Evolutionary conservation across 64 coral and sea anemone genomes (phyloP), one percentile per base, ranked within the genome.

Genomic region (Pachyseris speciosa): DNA sequence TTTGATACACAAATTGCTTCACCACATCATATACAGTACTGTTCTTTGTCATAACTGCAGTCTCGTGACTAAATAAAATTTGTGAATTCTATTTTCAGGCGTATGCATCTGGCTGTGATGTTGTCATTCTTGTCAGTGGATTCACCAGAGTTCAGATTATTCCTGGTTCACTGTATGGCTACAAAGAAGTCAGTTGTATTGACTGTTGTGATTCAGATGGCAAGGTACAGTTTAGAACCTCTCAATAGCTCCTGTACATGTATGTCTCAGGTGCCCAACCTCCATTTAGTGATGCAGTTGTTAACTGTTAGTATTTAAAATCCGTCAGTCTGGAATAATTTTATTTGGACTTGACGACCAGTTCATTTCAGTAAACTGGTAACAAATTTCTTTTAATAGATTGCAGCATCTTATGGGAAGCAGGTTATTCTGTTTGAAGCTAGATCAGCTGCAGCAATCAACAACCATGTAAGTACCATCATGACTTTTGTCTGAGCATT

Each of bases 21-120:
- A n/a, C n/a, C n/a, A n/a, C n/a, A n/a, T n/a, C n/a, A n/a, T n/a
- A n/a, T n/a, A n/a, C n/a, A n/a, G n/a, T n/a, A n/a, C n/a, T n/a
- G n/a, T n/a, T n/a, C n/a, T n/a, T n/a, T n/a, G n/a, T n/a, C n/a
- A n/a, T n/a, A n/a, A n/a, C n/a, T n/a, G n/a, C n/a, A n/a, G n/a
- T n/a, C n/a, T n/a, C n/a, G n/a, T n/a, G n/a, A n/a, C n/a, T n/a
- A n/a, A n/a, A n/a, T n/a, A n/a, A n/a, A n/a, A n/a, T 49, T 55
- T 47, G 9, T 37, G 63, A 2, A 31, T 55, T 77, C 9, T 87
- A 5, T 83, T 89, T 16, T 6, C 42, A 99, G 97, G 97, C 89
- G 0, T 99, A 99, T 95, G 94, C 93, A 41, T 99, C 97, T 16
- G 97, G 97, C 22, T 99, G 97, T 93, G 97, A 99, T 93, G 90